Evolutionary conservation across 2,113 vertebrate species (phyloP).

Genomic region (Albula goreensis): DNA sequence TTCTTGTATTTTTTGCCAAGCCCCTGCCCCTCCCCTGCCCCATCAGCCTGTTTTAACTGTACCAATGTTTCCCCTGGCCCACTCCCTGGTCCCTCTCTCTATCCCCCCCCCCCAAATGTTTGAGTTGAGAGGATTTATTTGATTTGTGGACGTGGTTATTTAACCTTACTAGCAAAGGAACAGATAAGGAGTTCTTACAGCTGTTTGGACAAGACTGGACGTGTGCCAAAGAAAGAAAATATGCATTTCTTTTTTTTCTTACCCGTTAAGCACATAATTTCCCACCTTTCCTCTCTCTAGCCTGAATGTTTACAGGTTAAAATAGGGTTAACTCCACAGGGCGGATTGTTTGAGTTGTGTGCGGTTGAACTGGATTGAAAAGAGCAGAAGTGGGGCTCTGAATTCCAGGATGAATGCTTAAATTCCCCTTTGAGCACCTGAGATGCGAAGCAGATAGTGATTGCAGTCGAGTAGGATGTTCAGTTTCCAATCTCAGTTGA

Average conservation of each 20-base stretch:
- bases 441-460: conserved; percentile 52
- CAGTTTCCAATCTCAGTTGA: conserved; percentile 64
- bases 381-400: neutral
- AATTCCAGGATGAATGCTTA: neutral
- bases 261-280: conserved; percentile 38
- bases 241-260: conserved; percentile 20
- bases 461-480: conserved; percentile 55
- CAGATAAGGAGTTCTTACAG: conserved; percentile 36
- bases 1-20: neutral
- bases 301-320: conserved; percentile 18
- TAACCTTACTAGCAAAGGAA: conserved; percentile 41
- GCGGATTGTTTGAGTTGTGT: conserved; percentile 20
- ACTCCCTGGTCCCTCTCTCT: neutral
- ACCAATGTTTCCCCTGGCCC: neutral
- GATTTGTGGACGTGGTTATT: conserved; percentile 45
- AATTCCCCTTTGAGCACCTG: conserved; percentile 61
- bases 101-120: conserved; percentile 25
- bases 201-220: conserved; percentile 51
- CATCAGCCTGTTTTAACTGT: neutral
- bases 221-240: conserved; percentile 39
- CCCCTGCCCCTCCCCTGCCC: neutral
- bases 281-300: conserved; percentile 23
- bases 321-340: neutral
- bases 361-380: neutral
- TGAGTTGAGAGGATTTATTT: conserved; percentile 44